phyloP scores from a whole-genome alignment of 2,888 invertebrate species.

The Lucinisca nassula region DNA sequence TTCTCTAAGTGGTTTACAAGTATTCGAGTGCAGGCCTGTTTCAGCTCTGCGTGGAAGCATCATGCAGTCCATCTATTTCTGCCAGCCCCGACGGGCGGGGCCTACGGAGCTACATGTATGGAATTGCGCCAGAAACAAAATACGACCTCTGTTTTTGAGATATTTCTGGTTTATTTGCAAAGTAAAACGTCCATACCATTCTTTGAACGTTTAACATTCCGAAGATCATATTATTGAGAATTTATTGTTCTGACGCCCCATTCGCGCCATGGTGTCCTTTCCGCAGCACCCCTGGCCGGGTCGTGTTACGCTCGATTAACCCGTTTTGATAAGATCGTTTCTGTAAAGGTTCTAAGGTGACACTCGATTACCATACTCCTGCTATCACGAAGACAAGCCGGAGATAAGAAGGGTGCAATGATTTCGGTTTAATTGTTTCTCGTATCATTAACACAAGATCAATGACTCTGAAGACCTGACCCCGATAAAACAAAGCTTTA shows the following conservation, averaged over 20 bases:
- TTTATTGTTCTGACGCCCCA: background rate
- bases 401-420: conserved; percentile 57
- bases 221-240: no score
- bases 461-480: conserved; percentile 60
- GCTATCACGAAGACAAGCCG: conserved; percentile 26
- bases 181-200: no score
- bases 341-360: conserved; percentile 68
- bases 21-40: no score
- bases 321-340: conserved; percentile 40
- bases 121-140: no score
- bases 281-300: background rate
- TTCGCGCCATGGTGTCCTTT: background rate
- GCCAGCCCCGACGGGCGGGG: no score
- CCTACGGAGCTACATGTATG: no score
- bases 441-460: conserved; percentile 67
- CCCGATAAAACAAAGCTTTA: conserved; percentile 69
- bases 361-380: conserved; percentile 54
- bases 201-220: no score
- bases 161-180: no score
- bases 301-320: conserved; percentile 68
- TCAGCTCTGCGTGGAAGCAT: no score
- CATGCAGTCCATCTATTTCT: no score
- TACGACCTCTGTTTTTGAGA: no score
- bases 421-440: conserved; percentile 71
- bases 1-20: no score